Base-by-base conservation (phyloP, 1,140 invertebrate genomes). In the Olivierus martensii region DNA sequence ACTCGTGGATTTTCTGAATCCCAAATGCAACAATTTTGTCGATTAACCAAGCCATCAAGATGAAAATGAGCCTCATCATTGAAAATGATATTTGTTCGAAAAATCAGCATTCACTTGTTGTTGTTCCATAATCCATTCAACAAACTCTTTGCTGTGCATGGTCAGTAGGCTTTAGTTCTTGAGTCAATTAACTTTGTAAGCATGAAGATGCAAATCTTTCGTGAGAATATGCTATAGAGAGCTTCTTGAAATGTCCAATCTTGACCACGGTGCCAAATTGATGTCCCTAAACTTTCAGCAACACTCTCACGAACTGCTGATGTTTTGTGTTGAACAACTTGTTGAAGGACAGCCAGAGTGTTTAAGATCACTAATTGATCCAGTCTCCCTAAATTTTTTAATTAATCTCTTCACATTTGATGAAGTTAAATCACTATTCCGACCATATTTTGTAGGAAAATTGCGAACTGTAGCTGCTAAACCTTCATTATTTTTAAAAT, bases 301-400 rank as follows among this genome's bases (percentile, higher is more conserved):
- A 57, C 46, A 36, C 38, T 46, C 21, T 57, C 45, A 49, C 3
- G 36, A 22, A 55, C 52, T 47, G 48, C 51, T 37, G 2, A 56
- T 53, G 39, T 28, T 28, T 28, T 28, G 22, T 28, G 22, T 28
- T 28, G 22, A 28, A 28, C 22, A 28, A 28, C 22, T 46, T 35
- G 10, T 55, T 55, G 56, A 55, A 41, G 37, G 34, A 46, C 18
- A 18, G 22, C 22, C 54, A 43, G n/a, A 36, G 48, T 52, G 54
- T 52, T 56, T 47, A 52, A 37, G 2, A 51, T 56, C 51, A 17
- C 41, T 39, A 52, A 52, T 43, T 56, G 45, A 56, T 56, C 42
- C 54, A 56, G 51, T 52, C 22, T 56, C 47, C 38, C 28, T 47
- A n/a, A 52, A 56, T 45, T 46, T n/a, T 56, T 51, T 45, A 5